A percentile compares a stretch with the other conserved stretches of the same genome.
These are phyloP conservation scores for Semicossyphus pulcher DNA, from an alignment of 2,113 vertebrate genomes.

Conservation along the genomic window DNA sequence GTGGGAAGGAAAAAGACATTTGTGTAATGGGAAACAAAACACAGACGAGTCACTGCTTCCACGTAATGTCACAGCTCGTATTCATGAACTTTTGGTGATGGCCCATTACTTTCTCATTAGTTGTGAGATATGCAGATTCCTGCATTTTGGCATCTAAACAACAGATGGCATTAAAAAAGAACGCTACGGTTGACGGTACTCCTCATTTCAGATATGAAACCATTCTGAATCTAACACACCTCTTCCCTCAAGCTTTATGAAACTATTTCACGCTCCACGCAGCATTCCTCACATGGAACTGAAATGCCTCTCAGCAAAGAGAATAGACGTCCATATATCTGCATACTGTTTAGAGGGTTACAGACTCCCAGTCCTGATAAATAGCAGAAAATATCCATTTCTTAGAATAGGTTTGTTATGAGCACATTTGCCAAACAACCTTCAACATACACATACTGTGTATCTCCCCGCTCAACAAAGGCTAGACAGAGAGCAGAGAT, in stretches of 20 bases:
- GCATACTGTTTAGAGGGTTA: slow-evolving; percentile 22
- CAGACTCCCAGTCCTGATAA: slow-evolving; percentile 21
- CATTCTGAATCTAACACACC: slow-evolving; percentile 70
- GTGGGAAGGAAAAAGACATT: slow-evolving; percentile 55
- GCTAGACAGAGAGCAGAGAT: slow-evolving; percentile 44
- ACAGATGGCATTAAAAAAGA: slow-evolving; percentile 67
- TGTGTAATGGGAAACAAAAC: slow-evolving; percentile 65
- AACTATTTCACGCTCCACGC: slow-evolving; percentile 74
- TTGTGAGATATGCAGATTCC: slow-evolving; percentile 66
- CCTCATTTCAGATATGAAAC: slow-evolving; percentile 60
- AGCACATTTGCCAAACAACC: not conserved
- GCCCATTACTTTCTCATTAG: slow-evolving; percentile 79
- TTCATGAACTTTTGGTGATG: slow-evolving; percentile 63
- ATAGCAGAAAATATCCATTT: not conserved
- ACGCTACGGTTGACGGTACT: slow-evolving; percentile 46
- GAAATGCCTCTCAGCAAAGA: slow-evolving; percentile 27
- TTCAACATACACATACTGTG: not conserved
- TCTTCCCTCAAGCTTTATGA: slow-evolving; percentile 68
- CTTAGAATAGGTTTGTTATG: not conserved
- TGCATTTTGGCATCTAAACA: slow-evolving; percentile 63
- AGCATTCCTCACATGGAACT: slow-evolving; percentile 58
- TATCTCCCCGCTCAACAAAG: slow-evolving; percentile 1
- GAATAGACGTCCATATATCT: slow-evolving; percentile 28
- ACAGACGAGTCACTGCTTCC: slow-evolving; percentile 36
- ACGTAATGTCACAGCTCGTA: slow-evolving; percentile 60